Evolutionary conservation across 2,797 vertebrate genomes (phyloP).

Genomic region (Tokudaia muenninki): DNA sequence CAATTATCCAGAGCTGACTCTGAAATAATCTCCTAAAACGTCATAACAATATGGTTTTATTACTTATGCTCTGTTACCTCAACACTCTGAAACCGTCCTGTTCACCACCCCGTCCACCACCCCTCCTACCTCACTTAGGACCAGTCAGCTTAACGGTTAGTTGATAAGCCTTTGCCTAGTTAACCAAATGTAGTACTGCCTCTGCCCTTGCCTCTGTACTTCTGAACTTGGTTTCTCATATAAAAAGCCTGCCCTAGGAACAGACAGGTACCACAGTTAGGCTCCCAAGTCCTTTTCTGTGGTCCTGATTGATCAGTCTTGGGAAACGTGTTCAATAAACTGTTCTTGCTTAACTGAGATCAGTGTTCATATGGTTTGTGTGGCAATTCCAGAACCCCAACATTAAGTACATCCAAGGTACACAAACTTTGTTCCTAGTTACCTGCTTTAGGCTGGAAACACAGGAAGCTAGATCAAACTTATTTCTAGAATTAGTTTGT

Average conservation of each 20-base stretch:
- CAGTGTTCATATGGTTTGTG: too few relatives aligned
- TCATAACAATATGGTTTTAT: too few relatives aligned
- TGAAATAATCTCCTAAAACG: not conserved
- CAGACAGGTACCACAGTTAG: not conserved
- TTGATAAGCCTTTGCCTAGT: not conserved
- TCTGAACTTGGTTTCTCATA: not conserved
- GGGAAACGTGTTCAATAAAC: too few relatives aligned
- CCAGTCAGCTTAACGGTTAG: not conserved
- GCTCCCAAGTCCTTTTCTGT: not conserved
- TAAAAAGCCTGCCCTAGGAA: not conserved
- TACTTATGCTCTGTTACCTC: not conserved
- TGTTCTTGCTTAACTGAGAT: too few relatives aligned
- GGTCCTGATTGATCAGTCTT: too few relatives aligned
- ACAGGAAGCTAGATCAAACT: too few relatives aligned
- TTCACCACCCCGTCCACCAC: not conserved
- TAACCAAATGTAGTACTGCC: not conserved
- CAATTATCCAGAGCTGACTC: not conserved
- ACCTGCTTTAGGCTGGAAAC: too few relatives aligned
- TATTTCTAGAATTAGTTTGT: too few relatives aligned
- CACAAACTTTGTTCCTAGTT: too few relatives aligned
- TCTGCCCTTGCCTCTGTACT: not conserved
- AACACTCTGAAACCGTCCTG: not conserved
- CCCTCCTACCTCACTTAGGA: not conserved
- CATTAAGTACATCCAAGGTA: too few relatives aligned
- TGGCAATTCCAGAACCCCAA: too few relatives aligned